Evolutionary conservation across 2,113 vertebrate species (phyloP), one percentile per base, ranked within the genome.

Genomic region (Microcebus ravelobensis): DNA sequence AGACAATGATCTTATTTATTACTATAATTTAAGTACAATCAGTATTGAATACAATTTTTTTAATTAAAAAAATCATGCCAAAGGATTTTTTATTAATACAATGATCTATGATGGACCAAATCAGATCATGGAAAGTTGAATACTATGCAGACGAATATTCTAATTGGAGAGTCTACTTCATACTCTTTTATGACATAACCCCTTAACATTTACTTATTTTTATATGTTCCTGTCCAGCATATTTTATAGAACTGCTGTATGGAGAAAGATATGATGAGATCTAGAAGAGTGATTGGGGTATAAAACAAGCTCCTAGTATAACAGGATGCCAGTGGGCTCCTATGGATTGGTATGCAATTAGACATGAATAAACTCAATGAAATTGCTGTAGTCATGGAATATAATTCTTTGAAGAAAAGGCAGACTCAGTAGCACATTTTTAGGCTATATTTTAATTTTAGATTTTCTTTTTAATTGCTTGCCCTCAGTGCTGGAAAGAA

Each of bases 401-500:
- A 20, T 1, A 45, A n/a, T 13, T 90, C 52, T 90, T 79, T 36
- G 8, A 84, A 86, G 82, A 88, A 42, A 90, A 91, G 21, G 3
- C 34, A 73, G 34, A 77, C 23, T 79, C 48, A 79, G 10, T 39
- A 52, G 20, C n/a, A 77, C 15, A 91, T 90, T 92, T 76, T 34
- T 67, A 77, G 31, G 27, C 55, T 79, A 8, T 77, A n/a, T 57
- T 89, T 93, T 94, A 76, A 89, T 79, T 83, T 84, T 59, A 80
- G 34, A 70, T 17, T 94, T 82, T 63, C n/a, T 65, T 87, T 65
- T 87, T 91, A 27, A 71, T 86, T 91, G 55, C 52, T 94, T 94
- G 20, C 7, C 23, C 7, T 88, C 15, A 52, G 8, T 65, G 12
- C 67, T 95, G 25, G 12, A 91, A 90, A 57, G 21, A 80, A 57